Percentiles rank a stretch among this genome's conserved stretches.
phyloP scores from a whole-genome alignment of 2,113 vertebrate genomes.

The Garra rufa region DNA sequence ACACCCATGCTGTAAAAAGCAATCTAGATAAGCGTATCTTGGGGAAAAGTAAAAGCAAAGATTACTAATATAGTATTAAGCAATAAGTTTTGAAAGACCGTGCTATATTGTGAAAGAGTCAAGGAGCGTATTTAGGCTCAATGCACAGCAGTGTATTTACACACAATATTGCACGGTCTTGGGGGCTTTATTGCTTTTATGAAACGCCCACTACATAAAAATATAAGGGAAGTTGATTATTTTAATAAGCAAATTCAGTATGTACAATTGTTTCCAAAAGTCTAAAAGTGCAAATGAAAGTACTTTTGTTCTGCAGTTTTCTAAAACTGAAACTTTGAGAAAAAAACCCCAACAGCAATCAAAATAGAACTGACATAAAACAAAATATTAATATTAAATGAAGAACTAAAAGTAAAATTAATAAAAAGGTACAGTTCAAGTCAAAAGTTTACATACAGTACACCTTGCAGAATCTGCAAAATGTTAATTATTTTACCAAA shows the following conservation, averaged over 20 bases:
- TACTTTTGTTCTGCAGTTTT: background rate
- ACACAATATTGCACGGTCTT: background rate
- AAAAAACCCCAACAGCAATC: too few species aligned
- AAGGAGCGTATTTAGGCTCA: background rate
- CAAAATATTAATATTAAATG: too few species aligned
- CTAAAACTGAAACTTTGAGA: background rate
- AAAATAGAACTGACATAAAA: too few species aligned
- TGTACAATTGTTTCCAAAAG: background rate
- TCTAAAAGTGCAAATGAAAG: background rate
- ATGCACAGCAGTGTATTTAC: background rate
- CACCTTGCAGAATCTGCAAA: too few species aligned
- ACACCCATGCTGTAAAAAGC: background rate
- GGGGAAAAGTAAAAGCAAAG: slow-evolving; percentile 22
- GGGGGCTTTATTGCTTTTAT: slow-evolving; percentile 8
- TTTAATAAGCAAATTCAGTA: background rate
- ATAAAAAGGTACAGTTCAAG: too few species aligned
- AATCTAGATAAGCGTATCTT: slow-evolving; percentile 29
- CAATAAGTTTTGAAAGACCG: background rate
- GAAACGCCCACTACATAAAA: background rate
- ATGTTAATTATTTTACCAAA: too few species aligned
- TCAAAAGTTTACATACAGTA: too few species aligned
- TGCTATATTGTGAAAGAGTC: background rate
- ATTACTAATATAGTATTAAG: background rate
- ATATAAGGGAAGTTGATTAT: background rate
- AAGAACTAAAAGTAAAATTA: too few species aligned